Evolutionary conservation across 1,140 invertebrate species (phyloP).

Genomic region (Aporrectodea caliginosa): DNA sequence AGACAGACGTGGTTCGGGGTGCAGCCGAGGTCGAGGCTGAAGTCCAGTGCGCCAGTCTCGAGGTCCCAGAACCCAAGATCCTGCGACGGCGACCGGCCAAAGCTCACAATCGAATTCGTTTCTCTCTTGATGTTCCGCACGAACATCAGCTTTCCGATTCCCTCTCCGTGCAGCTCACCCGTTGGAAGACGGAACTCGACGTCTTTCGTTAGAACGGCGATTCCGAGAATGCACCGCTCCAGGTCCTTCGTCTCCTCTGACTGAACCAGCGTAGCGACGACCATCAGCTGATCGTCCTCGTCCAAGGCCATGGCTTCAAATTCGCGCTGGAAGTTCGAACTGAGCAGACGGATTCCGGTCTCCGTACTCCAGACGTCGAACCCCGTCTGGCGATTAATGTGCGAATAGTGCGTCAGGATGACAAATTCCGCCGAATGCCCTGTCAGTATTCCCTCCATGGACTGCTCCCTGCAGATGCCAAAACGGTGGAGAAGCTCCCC

Average conservation of each 20-base stretch:
- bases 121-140: neutral
- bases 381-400: conserved; percentile 25
- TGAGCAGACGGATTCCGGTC: conserved; percentile 17
- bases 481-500: conserved; percentile 18
- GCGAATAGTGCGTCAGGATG: conserved; percentile 22
- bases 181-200: conserved; percentile 1
- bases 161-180: conserved; percentile 17
- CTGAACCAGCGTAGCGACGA: conserved; percentile 18
- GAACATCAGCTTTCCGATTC: conserved; percentile 1
- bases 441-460: conserved; percentile 1
- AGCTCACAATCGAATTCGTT: neutral
- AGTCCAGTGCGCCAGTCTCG: conserved; percentile 6
- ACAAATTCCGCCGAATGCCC: conserved; percentile 17
- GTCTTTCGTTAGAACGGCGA: conserved; percentile 9
- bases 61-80: conserved; percentile 24
- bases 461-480: conserved; percentile 17
- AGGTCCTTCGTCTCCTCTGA: neutral
- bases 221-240: conserved; percentile 5
- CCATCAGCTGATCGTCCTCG: conserved; percentile 12
- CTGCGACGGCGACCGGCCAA: conserved; percentile 1
- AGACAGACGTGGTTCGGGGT: neutral
- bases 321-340: conserved; percentile 18
- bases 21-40: conserved; percentile 2
- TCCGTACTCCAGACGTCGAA: conserved; percentile 24
- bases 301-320: conserved; percentile 19